Evolutionary conservation across 1,140 invertebrate genomes (phyloP), one percentile per base, ranked within the genome.

Genomic region (Diabrotica undecimpunctata): DNA sequence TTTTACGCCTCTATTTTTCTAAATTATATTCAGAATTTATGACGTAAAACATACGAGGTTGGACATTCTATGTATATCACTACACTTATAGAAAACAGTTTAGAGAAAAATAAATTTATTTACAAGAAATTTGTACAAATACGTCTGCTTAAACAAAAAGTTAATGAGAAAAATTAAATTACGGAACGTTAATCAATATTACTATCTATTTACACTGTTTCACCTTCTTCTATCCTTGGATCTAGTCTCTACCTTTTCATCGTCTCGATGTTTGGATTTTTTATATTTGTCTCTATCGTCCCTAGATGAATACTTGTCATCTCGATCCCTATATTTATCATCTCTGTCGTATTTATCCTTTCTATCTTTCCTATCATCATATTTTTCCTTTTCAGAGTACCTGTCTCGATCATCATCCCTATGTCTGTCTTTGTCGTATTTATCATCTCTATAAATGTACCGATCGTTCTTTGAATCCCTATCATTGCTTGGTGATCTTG

Each of bases 171-270:
- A n/a, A n/a, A n/a, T n/a, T n/a, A n/a, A n/a, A n/a, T n/a, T n/a
- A n/a, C n/a, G n/a, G n/a, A n/a, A n/a, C n/a, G n/a, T n/a, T n/a
- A n/a, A n/a, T n/a, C n/a, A n/a, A n/a, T n/a, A n/a, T 14, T 52
- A 2, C n/a, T 61, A 50, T 70, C n/a, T n/a, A n/a, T n/a, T n/a
- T n/a, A n/a, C n/a, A n/a, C n/a, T n/a, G n/a, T n/a, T 75, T 67
- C 70, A 74, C 68, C 75, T 75, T 61, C 75, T 62, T 58, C 79
- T 77, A 36, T 83, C 82, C 38, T 82, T 80, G 11, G 81, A 81
- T 70, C 82, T 78, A 38, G 75, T 72, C 37, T 75, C 62, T 11
- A 70, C 70, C 39, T 71, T 73, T 36, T 76, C 74, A 13, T 76
- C 74, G 9, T 78, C 75, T 51, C 74, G 65, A 54, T 78, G 73